These are phyloP conservation scores for Acrocephalus arundinaceus DNA, from an alignment of 2,113 vertebrate genomes.

Conservation along the genomic window DNA sequence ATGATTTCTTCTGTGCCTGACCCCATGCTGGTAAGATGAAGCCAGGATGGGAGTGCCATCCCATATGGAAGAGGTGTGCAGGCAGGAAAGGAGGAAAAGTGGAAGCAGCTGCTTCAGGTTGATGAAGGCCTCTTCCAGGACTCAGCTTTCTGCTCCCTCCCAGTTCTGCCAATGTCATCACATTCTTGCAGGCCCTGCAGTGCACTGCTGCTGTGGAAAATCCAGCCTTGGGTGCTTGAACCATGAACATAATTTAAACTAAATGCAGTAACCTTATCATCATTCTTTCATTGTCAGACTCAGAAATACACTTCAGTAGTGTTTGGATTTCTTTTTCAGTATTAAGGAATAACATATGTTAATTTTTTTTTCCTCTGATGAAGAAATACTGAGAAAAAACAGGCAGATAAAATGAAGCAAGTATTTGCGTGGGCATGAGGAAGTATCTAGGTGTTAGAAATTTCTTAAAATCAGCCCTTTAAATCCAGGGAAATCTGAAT, in stretches of 20 bases:
- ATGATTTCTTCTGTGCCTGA: not conserved
- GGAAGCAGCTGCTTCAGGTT: not conserved
- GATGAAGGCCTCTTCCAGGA: not conserved
- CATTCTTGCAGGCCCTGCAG: not conserved
- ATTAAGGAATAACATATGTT: not conserved
- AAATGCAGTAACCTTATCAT: not conserved
- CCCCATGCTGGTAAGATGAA: fast-evolving
- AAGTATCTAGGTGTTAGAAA: not conserved
- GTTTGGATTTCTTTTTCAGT: not conserved
- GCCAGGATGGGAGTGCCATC: not conserved
- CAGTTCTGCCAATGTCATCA: not conserved
- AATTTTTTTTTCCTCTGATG: not conserved
- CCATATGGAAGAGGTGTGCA: fast-evolving
- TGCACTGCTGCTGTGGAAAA: not conserved
- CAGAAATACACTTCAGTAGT: not conserved
- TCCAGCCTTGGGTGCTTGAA: not conserved
- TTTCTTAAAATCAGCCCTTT: not conserved
- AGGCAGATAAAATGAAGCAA: not conserved
- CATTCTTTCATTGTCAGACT: not conserved
- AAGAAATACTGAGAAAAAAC: not conserved
- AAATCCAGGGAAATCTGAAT: not conserved
- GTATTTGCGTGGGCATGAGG: not conserved
- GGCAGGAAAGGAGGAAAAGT: not conserved
- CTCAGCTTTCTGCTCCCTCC: not conserved
- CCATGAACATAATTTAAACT: not conserved